Conservation (phyloP, 2,113 vertebrate species). For the Orycteropus afer region DNA sequence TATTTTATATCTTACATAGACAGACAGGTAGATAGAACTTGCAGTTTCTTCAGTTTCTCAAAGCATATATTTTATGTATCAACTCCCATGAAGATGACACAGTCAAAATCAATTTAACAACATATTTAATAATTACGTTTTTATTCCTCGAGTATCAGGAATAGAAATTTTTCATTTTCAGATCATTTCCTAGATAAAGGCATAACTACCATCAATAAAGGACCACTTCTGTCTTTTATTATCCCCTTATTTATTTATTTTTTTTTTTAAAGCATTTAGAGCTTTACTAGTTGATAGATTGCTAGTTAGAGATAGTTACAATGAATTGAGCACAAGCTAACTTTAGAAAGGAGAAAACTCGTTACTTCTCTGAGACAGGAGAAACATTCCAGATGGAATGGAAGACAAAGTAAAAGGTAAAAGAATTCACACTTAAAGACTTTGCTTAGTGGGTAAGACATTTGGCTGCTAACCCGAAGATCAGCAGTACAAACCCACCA, state of each 20-base stretch:
- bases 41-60: not conserved
- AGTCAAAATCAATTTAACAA: slow-evolving; percentile 17
- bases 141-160: not conserved
- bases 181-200: not conserved
- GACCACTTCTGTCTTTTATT: not conserved
- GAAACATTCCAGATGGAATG: not conserved
- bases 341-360: not conserved
- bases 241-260: no score
- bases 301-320: not conserved
- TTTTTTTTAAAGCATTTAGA: no score
- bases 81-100: not conserved
- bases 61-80: not conserved
- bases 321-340: not conserved
- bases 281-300: not conserved
- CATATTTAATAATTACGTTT: not conserved
- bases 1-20: not conserved
- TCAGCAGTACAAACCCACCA: not conserved
- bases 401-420: not conserved
- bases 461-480: not conserved
- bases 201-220: not conserved
- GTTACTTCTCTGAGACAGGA: not conserved
- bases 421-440: not conserved
- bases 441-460: not conserved
- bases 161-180: not conserved
- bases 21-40: not conserved